Percentiles rank a stretch among this genome's conserved stretches.
Evolutionary conservation across 2,888 invertebrate species (phyloP).

Genomic region (Diadegma fenestrale): DNA sequence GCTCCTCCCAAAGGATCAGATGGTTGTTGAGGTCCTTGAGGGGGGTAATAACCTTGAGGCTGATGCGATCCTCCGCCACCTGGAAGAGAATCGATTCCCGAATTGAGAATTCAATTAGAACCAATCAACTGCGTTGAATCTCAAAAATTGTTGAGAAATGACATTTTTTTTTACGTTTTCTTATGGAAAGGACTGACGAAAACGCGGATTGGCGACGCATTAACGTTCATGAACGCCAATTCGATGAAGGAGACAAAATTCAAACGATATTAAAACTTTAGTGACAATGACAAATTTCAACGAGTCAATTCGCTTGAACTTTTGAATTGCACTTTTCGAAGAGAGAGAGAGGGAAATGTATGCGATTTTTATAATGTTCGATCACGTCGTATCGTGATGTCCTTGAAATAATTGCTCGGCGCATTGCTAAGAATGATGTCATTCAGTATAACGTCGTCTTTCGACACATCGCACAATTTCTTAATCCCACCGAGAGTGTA

Average conservation of each 20-base stretch:
- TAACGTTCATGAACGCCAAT: neutral
- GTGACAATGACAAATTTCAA: neutral
- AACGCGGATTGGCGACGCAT: too few species aligned
- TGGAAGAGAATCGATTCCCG: conserved; percentile 6
- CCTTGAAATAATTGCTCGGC: conserved; percentile 44
- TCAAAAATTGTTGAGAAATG: too few species aligned
- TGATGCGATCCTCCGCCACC: conserved; percentile 71
- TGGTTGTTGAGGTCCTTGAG: conserved; percentile 67
- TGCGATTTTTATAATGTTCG: neutral
- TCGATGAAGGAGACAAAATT: neutral
- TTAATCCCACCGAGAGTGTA: conserved; percentile 23
- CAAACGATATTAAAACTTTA: neutral
- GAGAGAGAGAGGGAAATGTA: neutral
- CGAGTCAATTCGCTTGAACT: neutral
- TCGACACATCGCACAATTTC: conserved; percentile 50
- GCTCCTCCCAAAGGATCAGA: conserved; percentile 78
- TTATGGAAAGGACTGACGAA: neutral
- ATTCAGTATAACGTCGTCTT: conserved; percentile 26
- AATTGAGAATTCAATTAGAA: neutral
- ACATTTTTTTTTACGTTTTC: neutral
- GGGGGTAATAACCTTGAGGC: conserved; percentile 64
- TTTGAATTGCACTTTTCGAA: neutral
- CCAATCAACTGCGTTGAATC: neutral
- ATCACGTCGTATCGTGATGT: conserved; percentile 3
- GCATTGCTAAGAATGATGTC: conserved; percentile 60